phyloP scores from a whole-genome alignment of 1,140 invertebrate species.

The Pseudachorutes palmiensis region DNA sequence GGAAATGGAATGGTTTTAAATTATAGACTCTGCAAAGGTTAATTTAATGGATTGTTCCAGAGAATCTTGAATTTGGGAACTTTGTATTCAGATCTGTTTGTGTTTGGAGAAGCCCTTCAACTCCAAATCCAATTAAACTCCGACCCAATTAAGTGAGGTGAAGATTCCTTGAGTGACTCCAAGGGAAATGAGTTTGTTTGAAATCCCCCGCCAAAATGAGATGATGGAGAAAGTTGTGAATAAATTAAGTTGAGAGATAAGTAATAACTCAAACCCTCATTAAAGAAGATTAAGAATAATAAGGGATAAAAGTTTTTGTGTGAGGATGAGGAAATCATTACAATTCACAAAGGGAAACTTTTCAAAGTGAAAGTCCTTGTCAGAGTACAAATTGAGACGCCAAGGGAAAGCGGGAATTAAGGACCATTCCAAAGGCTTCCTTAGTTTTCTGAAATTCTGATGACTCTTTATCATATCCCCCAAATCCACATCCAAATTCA shows the following conservation, averaged over 20 bases:
- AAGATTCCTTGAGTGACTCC: not conserved
- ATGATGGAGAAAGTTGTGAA: not conserved
- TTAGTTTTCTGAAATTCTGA: not conserved
- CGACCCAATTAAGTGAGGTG: no score
- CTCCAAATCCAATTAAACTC: no score
- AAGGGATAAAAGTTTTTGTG: not conserved
- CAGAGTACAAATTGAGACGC: not conserved
- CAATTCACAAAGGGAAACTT: not conserved
- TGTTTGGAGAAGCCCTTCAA: no score
- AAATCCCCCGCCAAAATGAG: not conserved
- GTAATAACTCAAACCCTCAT: not conserved
- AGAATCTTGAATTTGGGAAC: no score
- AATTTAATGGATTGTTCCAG: no score
- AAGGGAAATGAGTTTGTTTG: not conserved
- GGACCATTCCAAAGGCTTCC: not conserved
- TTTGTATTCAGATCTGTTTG: no score
- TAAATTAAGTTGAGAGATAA: not conserved
- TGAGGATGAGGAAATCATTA: not conserved
- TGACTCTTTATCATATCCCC: not conserved
- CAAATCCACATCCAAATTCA: not conserved
- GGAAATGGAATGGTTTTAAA: no score
- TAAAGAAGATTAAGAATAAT: slow-evolving; percentile 1
- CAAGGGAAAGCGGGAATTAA: not conserved
- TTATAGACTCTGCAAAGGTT: no score
- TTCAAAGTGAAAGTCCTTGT: not conserved